Conservation (phyloP, 2,797 vertebrate species). For the Enteromius trimaculatus region DNA sequence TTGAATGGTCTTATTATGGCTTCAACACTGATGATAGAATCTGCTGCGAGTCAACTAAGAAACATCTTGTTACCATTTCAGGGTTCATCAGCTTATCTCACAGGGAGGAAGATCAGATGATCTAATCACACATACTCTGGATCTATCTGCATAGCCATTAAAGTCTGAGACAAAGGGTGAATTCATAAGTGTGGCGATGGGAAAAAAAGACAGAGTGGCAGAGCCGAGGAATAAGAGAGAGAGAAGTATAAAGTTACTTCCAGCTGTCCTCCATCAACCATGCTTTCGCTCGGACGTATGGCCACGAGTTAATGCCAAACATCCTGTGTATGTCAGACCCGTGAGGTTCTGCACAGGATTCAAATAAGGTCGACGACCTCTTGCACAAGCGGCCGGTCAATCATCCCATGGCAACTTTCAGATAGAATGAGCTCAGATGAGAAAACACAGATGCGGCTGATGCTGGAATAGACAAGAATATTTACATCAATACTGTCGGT, state of each 20-base stretch:
- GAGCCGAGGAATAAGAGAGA: conserved; percentile 24
- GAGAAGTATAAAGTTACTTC: conserved; percentile 78
- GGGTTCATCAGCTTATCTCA: not conserved
- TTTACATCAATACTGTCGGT: not conserved
- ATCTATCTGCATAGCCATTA: conserved; percentile 18
- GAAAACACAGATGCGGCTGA: conserved; percentile 74
- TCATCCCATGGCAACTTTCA: conserved; percentile 30
- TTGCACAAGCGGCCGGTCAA: conserved; percentile 47
- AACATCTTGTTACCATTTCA: conserved; percentile 7
- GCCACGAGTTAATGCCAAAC: conserved; percentile 76
- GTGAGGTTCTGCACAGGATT: conserved; percentile 70
- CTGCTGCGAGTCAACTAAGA: not conserved
- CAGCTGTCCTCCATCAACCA: conserved; percentile 73
- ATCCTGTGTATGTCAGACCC: conserved; percentile 76
- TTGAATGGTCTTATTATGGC: not conserved
- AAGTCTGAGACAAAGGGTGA: conserved; percentile 23
- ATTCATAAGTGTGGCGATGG: conserved; percentile 3
- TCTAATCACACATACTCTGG: conserved; percentile 8
- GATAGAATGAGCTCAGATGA: conserved; percentile 72
- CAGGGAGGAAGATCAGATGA: conserved; percentile 1
- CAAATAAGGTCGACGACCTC: conserved; percentile 77
- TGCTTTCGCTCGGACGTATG: conserved; percentile 64
- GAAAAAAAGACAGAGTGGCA: conserved; percentile 28
- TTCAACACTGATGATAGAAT: not conserved
- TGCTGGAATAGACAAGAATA: conserved; percentile 26